Percentiles rank a stretch among this genome's conserved stretches.
Conservation (phyloP, 1,140 invertebrate genomes). For the Steinernema feltiae region DNA sequence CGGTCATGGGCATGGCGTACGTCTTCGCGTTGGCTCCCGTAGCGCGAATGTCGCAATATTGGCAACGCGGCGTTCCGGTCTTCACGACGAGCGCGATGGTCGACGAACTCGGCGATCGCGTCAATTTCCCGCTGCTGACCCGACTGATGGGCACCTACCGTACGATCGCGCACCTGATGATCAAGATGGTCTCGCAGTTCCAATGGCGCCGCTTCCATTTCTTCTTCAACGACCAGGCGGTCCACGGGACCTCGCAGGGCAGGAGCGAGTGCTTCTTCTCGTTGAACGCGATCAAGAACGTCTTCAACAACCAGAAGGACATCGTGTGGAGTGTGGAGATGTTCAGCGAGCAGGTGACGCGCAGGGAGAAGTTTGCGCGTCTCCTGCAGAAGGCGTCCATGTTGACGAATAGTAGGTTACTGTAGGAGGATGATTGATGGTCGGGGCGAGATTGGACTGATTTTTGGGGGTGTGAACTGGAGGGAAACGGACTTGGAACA, state of each 20-base stretch:
- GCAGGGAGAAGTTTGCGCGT: slow-evolving; percentile 63
- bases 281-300: slow-evolving; percentile 67
- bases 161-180: slow-evolving; percentile 68
- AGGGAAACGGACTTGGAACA: no score
- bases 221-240: slow-evolving; percentile 68
- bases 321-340: slow-evolving; percentile 61
- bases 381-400: slow-evolving; percentile 67
- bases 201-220: slow-evolving; percentile 66
- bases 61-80: slow-evolving; percentile 72
- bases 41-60: slow-evolving; percentile 75
- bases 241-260: slow-evolving; percentile 40
- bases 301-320: slow-evolving; percentile 62
- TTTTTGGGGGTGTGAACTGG: no score
- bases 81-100: slow-evolving; percentile 77
- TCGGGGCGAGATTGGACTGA: no score
- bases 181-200: slow-evolving; percentile 67
- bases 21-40: slow-evolving; percentile 84
- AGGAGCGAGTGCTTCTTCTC: slow-evolving; percentile 68
- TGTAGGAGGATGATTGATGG: background rate
- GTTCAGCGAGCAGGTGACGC: slow-evolving; percentile 65
- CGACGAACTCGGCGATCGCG: slow-evolving; percentile 70
- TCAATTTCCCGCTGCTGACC: slow-evolving; percentile 71
- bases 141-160: slow-evolving; percentile 77
- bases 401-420: slow-evolving; percentile 73
- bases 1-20: slow-evolving; percentile 81